phyloP scores from a whole-genome alignment of 2,888 invertebrate species.

The Oligia strigilis region DNA sequence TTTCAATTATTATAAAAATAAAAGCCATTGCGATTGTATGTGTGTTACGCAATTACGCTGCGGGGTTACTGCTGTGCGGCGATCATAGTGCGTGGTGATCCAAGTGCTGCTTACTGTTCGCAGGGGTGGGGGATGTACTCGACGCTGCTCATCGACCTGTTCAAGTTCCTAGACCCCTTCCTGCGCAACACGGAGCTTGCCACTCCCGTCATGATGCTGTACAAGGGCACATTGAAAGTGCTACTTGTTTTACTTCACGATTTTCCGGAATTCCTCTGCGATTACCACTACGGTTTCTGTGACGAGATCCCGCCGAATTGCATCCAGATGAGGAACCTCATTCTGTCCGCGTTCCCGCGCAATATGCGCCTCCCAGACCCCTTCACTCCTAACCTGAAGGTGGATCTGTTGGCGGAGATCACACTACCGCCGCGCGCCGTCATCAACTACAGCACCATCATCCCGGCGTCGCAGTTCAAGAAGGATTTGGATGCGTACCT shows the following conservation, averaged over 20 bases:
- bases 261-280: constrained; percentile 99
- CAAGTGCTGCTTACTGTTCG: constrained; percentile 52
- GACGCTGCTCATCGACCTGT: constrained; percentile 98
- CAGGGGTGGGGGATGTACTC: constrained; percentile 99
- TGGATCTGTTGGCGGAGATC: constrained; percentile 97
- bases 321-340: constrained; percentile 99
- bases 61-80: constrained; percentile 18
- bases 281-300: constrained; percentile 99
- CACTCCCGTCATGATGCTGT: constrained; percentile 97
- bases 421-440: constrained; percentile 96
- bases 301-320: constrained; percentile 99
- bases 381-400: constrained; percentile 98
- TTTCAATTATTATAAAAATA: not conserved
- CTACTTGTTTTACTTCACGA: constrained; percentile 98
- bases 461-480: constrained; percentile 96
- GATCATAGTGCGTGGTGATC: not conserved
- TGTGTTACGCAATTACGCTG: not conserved
- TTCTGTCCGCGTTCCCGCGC: constrained; percentile 99
- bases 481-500: constrained; percentile 99
- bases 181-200: constrained; percentile 98
- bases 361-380: constrained; percentile 99
- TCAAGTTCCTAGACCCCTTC: constrained; percentile 99
- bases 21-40: not conserved
- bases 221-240: constrained; percentile 98
- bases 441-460: constrained; percentile 96